Percentiles rank a stretch among this genome's conserved stretches.
These are phyloP conservation scores for Columba guinea DNA, from an alignment of 2,797 vertebrate genomes.

Conservation along the genomic window DNA sequence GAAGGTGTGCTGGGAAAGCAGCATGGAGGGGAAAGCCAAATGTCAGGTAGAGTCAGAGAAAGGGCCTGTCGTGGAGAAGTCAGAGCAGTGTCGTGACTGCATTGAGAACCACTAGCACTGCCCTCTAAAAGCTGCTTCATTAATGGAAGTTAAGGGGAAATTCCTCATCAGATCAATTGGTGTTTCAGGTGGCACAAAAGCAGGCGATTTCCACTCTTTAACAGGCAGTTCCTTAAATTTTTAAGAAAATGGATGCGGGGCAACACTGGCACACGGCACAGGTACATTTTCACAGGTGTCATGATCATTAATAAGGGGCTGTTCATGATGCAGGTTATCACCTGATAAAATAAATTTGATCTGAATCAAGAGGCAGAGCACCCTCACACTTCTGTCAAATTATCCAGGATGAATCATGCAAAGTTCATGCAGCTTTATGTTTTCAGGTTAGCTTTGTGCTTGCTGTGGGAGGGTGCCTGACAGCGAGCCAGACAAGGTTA, in stretches of 20 bases:
- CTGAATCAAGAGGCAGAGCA: neutral
- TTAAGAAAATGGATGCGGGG: neutral
- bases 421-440: slow-evolving; percentile 52
- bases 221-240: neutral
- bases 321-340: neutral
- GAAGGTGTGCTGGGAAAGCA: neutral
- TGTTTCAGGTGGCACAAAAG: neutral
- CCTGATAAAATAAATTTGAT: neutral
- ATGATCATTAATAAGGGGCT: neutral
- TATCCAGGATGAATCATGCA: slow-evolving; percentile 39
- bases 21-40: neutral
- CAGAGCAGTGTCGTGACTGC: neutral
- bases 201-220: neutral
- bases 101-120: neutral
- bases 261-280: neutral
- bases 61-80: neutral
- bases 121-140: neutral
- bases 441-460: slow-evolving; percentile 51
- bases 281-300: neutral
- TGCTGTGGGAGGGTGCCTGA: slow-evolving; percentile 43
- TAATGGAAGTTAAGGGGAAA: neutral
- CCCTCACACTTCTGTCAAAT: slow-evolving; percentile 45
- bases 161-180: neutral
- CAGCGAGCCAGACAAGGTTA: slow-evolving; percentile 52
- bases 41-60: neutral